Conservation (phyloP, 2,797 vertebrate genomes). For the Coregonus sp. region DNA sequence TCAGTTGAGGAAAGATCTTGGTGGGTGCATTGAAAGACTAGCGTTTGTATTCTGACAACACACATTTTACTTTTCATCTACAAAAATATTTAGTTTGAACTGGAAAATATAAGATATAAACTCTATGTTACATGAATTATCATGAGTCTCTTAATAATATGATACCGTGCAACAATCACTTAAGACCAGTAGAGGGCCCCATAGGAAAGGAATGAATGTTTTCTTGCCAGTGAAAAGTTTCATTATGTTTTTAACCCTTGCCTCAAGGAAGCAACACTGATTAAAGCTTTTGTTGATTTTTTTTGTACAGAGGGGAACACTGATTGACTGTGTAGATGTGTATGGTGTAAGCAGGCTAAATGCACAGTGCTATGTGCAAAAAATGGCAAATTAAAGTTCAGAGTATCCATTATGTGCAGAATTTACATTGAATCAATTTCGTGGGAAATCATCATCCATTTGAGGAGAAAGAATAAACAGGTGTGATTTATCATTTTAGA, state of each 20-base stretch:
- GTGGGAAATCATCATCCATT: slow-evolving; percentile 13
- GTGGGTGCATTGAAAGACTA: neutral
- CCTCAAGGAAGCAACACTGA: too few species aligned
- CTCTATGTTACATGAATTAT: neutral
- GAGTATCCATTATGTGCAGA: neutral
- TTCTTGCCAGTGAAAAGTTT: too few species aligned
- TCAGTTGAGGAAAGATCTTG: neutral
- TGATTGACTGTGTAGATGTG: neutral
- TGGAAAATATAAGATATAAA: neutral
- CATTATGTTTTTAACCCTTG: neutral
- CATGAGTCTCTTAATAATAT: neutral
- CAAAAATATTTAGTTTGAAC: too few species aligned
- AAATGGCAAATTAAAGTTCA: neutral
- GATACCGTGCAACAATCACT: neutral
- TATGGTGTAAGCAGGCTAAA: neutral
- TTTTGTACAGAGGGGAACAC: neutral
- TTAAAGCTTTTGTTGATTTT: neutral
- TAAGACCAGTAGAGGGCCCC: slow-evolving; percentile 21
- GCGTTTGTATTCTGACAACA: neutral
- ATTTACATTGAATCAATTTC: neutral
- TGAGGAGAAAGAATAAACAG: slow-evolving; percentile 20
- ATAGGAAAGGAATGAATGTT: slow-evolving; percentile 6
- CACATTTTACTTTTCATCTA: neutral
- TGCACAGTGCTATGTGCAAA: neutral
- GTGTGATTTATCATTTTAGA: slow-evolving; percentile 38